Evolutionary conservation across 2,888 invertebrate genomes (phyloP).

Genomic region (Tinea semifulvella): DNA sequence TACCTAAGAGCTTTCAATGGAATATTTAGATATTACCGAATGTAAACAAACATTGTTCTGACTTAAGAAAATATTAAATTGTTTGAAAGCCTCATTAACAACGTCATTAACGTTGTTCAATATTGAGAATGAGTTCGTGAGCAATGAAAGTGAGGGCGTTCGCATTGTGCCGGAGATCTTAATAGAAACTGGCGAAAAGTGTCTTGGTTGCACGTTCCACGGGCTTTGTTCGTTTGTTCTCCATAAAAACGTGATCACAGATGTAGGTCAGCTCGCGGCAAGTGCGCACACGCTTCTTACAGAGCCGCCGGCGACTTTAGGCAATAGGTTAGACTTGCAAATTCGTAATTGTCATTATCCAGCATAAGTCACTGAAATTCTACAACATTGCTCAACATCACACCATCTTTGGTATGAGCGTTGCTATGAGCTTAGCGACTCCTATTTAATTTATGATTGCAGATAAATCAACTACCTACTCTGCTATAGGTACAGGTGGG

Average conservation of each 20-base stretch:
- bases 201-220: constrained; percentile 14
- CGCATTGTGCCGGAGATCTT: constrained; percentile 53
- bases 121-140: constrained; percentile 27
- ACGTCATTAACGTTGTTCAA: not conserved
- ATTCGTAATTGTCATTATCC: not conserved
- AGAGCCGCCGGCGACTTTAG: not conserved
- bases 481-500: no score
- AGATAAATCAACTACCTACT: no score
- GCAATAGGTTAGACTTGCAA: constrained; percentile 7
- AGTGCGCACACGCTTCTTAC: constrained; percentile 30
- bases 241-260: constrained; percentile 47
- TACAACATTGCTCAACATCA: not conserved
- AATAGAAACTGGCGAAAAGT: constrained; percentile 52
- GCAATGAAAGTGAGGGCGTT: constrained; percentile 56
- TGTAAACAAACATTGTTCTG: no score
- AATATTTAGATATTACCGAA: no score
- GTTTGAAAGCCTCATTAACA: not conserved
- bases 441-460: no score
- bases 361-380: not conserved
- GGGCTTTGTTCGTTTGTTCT: constrained; percentile 29
- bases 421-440: not conserved
- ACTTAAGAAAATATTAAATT: not conserved
- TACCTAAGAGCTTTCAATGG: no score
- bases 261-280: constrained; percentile 50
- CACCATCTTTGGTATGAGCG: not conserved